Evolutionary conservation across 2,797 vertebrate species (phyloP).

Genomic region (Alosa sapidissima): DNA sequence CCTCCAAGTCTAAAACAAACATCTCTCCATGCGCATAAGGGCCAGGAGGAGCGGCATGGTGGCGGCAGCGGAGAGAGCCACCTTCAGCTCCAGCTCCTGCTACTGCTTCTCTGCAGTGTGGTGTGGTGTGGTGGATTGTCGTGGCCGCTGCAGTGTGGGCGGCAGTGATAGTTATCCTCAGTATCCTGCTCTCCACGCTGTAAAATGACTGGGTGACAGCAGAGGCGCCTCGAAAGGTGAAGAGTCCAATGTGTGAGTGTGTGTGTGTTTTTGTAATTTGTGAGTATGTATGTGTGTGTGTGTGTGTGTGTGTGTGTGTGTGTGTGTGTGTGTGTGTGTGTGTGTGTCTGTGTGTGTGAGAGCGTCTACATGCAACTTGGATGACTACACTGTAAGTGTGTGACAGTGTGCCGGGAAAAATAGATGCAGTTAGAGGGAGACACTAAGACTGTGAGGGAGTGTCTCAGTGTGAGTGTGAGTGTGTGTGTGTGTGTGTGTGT

Average conservation of each 20-base stretch:
- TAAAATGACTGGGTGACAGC: slow-evolving; percentile 20
- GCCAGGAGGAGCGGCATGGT: background rate
- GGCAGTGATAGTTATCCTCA: background rate
- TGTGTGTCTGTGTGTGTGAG: background rate
- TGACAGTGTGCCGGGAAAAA: background rate
- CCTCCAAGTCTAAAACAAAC: slow-evolving; percentile 12
- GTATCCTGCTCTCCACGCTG: background rate
- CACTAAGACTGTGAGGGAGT: background rate
- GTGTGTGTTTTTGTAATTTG: background rate
- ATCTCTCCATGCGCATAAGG: background rate
- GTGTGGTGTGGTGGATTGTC: no score
- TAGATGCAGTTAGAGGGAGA: slow-evolving; percentile 1
- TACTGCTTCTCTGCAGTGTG: no score
- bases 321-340: background rate
- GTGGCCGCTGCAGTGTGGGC: background rate
- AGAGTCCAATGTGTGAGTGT: background rate
- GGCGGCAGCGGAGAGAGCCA: background rate
- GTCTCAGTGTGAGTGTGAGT: background rate
- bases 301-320: background rate
- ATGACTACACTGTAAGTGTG: background rate
- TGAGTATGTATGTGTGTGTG: no score
- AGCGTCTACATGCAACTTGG: background rate
- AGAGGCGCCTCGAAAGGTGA: background rate
- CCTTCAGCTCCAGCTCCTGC: background rate
- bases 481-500: background rate